A percentile compares a stretch with the other conserved stretches of the same genome.
Conservation (phyloP, 2,888 invertebrate species). For the Tanypteryx hageni region DNA sequence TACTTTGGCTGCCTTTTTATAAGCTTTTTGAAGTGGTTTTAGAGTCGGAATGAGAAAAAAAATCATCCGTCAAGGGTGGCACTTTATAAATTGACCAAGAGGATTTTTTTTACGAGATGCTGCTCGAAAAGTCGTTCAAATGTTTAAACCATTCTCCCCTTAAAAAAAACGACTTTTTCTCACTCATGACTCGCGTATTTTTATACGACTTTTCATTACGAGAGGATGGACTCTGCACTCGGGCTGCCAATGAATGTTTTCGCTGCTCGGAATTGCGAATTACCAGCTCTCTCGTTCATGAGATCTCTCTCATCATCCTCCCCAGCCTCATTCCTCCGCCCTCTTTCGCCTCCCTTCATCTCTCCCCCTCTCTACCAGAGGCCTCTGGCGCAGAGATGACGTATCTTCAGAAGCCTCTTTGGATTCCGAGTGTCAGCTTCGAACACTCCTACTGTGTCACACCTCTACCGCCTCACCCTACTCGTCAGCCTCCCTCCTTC, state of each 20-base stretch:
- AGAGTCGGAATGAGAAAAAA: neutral
- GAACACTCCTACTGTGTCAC: neutral
- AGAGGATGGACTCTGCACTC: neutral
- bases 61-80: neutral
- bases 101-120: neutral
- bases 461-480: neutral
- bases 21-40: neutral
- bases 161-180: neutral
- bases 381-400: neutral
- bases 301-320: neutral
- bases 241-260: constrained; percentile 15
- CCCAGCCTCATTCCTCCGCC: neutral
- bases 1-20: neutral
- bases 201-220: neutral
- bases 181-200: neutral
- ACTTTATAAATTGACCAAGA: neutral
- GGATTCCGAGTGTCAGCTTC: neutral
- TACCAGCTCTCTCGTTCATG: neutral
- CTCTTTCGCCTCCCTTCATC: neutral
- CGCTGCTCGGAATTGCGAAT: neutral
- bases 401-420: constrained; percentile 18
- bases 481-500: neutral
- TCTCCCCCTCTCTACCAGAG: neutral
- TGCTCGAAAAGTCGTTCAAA: neutral
- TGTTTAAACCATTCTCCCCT: neutral